phyloP scores from a whole-genome alignment of 2,888 invertebrate genomes.

The Gonocerus acuteangulatus region DNA sequence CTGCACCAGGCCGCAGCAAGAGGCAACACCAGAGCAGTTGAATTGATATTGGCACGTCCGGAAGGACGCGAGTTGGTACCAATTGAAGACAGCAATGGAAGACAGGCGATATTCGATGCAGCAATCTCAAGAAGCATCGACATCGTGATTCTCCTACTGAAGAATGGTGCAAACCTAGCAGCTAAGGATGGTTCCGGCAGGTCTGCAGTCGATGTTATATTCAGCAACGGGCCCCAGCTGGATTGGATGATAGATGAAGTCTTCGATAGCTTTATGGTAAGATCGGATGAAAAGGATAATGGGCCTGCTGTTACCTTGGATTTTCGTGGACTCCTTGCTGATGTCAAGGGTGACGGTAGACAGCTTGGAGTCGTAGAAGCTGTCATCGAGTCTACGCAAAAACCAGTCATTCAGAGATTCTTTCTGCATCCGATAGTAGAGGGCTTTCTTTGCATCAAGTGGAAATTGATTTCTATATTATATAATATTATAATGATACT shows the following conservation, averaged over 20 bases:
- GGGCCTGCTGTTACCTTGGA: background rate
- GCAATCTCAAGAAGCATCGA: background rate
- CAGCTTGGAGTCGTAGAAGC: constrained; percentile 10
- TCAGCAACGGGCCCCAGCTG: background rate
- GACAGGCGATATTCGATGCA: no score
- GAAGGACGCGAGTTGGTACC: no score
- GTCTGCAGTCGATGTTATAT: background rate
- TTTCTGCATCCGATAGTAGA: constrained; percentile 10
- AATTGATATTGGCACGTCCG: no score
- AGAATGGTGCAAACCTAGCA: constrained; percentile 2
- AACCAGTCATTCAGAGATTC: background rate
- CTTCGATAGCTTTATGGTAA: background rate
- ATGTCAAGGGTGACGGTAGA: background rate
- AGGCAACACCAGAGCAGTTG: no score
- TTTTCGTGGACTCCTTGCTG: background rate
- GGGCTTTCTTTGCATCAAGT: constrained; percentile 6
- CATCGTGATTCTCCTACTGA: background rate
- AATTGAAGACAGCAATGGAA: no score
- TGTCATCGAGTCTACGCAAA: background rate
- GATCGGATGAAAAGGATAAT: background rate
- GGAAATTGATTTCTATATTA: background rate
- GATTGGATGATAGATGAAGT: constrained; percentile 1
- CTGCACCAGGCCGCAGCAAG: no score
- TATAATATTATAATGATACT: background rate
- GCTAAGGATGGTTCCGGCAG: background rate